Evolutionary conservation across 2,797 vertebrate species (phyloP), one percentile per base, ranked within the genome.

Genomic region (Emys orbicularis): DNA sequence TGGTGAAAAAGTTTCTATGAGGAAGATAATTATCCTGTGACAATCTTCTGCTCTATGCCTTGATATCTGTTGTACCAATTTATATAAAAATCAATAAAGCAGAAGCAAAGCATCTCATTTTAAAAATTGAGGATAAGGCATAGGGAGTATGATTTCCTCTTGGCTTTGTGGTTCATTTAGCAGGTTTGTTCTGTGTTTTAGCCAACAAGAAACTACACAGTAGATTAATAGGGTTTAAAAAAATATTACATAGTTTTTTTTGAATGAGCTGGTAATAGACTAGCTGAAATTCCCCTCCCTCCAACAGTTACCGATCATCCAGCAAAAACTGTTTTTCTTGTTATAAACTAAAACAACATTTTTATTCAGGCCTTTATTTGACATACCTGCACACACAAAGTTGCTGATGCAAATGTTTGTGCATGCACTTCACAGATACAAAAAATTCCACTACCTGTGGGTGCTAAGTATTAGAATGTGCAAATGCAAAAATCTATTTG

Each of bases 11-110:
- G n/a, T 74, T 87, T 93, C 83, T 91, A 68, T 68, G 18, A 68
- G n/a, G 5, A 19, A 68, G n/a, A 23, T 68, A 96, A 95, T 91
- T 91, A 96, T 83, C 59, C 34, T 34, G 8, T 57, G 82, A 34
- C 16, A 88, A 10, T 34, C 18, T 84, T 89, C 84, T 72, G 56
- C 25, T 52, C 41, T 96, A 90, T 59, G 29, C 80, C 89, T 91
- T 92, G 19, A 56, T 49, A 37, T 5, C 80, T 0, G 0, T 56
- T 82, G 83, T 49, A 65, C 21, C 72, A 84, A 88, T 93, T 49
- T 5, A 88, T 87, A 85, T 27, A 74, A 1, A 72, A 56, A 81
- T 47, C 37, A 87, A 21, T n/a, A 23, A 0, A 9, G 59, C 15
- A 9, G 82, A 94, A 82, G 41, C 37, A 76, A 47, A 47, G 19